Conservation (phyloP, 92 coral and sea anemone species). For the Blastomussa wellsi region DNA sequence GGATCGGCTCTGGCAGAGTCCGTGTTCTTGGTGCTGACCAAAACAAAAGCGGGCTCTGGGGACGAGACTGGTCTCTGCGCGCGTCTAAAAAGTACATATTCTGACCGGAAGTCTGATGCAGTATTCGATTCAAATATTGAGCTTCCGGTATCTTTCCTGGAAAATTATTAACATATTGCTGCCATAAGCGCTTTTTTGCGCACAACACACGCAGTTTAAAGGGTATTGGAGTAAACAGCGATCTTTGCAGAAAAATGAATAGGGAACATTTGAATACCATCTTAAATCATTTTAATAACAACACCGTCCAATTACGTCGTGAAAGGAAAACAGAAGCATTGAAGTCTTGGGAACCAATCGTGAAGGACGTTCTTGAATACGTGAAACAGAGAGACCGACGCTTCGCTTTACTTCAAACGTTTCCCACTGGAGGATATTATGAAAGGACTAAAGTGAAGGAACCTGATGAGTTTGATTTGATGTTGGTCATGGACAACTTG, state of each 20-base stretch:
- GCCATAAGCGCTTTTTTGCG: neutral
- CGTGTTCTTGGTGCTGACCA: no score
- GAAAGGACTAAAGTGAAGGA: constrained; percentile 64
- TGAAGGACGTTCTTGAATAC: constrained; percentile 30
- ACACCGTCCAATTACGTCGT: constrained; percentile 28
- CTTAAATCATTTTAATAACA: constrained; percentile 43
- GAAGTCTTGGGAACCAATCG: constrained; percentile 41
- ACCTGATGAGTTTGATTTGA: constrained; percentile 80
- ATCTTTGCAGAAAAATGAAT: neutral
- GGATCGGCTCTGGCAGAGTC: no score
- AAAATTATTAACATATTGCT: neutral
- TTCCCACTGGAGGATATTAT: constrained; percentile 60
- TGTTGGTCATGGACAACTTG: constrained; percentile 59
- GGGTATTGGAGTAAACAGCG: neutral
- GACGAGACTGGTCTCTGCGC: no score
- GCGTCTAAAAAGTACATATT: no score
- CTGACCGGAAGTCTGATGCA: neutral
- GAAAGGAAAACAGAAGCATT: constrained; percentile 42
- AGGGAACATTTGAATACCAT: neutral
- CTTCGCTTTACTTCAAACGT: constrained; percentile 6
- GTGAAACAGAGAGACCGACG: constrained; percentile 42
- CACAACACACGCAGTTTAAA: no score
- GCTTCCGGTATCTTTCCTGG: no score
- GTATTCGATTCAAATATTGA: no score
- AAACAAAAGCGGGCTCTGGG: no score